Evolutionary conservation across 2,888 invertebrate species (phyloP), one percentile per base, ranked within the genome.

Genomic region (Bhutanitis thaidina): DNA sequence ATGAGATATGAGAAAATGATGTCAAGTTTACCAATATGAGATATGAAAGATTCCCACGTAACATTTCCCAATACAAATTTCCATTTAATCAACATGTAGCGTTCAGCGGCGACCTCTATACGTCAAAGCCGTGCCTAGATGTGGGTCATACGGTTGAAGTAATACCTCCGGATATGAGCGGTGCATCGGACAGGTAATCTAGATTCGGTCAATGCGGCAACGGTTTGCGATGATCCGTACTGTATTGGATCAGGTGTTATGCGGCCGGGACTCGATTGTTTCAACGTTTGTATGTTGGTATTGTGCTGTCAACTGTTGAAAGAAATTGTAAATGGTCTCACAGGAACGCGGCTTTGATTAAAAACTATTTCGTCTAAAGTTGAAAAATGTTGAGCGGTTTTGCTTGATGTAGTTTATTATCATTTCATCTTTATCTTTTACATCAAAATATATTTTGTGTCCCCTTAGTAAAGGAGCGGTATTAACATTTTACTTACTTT

Each of bases 181-280:
- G 51, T 51, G 46, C 51, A 52, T 15, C 41, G 41, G 51, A 37
- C 37, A 46, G 51, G 51, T 52, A 46, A 52, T 46, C 46, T 46
- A 20, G 30, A 12, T 20, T 36, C 36, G 36, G 51, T 9, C 20
- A 14, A n/a, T 39, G 38, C 20, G 16, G 20, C 10, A 14, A 13
- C 25, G 44, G 13, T 32, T 43, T 34, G 34, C 48, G 48, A 35
- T 34, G 36, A 36, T 48, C 36, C n/a, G 14, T 3, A 12, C 10
- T 35, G 15, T 20, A 40, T 49, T 37, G 43, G 43, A 29, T 37
- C 36, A 37, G 20, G 35, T 10, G 37, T 30, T 41, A 43, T 43
- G 43, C 43, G 49, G 49, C 43, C 37, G 14, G 30, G 8, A 30
- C 30, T 43, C 35, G n/a, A n/a, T 49, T 49, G 29, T 41, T 37